Conservation (phyloP, 2,888 invertebrate species). For the Tethea ocularis region DNA sequence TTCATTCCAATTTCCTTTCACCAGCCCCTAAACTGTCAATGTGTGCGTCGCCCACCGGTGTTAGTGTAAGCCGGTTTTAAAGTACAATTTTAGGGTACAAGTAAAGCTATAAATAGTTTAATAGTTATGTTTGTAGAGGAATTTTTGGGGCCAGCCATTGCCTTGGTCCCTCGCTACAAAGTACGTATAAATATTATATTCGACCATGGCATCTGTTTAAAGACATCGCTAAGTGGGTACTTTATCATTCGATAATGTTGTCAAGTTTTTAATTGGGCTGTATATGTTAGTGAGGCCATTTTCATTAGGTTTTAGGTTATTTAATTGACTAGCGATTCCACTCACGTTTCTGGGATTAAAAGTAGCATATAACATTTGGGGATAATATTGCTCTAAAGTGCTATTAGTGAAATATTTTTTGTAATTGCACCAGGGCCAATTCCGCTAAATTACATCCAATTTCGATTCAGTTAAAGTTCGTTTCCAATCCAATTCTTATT, state of each 20-base stretch:
- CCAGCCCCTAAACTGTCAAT: background rate
- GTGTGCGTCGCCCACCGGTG: conserved; percentile 31
- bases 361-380: too few relatives aligned
- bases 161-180: background rate
- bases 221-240: background rate
- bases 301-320: too few relatives aligned
- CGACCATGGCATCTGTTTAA: background rate
- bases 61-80: conserved; percentile 70
- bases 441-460: too few relatives aligned
- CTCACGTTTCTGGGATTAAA: too few relatives aligned
- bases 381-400: too few relatives aligned
- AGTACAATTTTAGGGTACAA: conserved; percentile 69
- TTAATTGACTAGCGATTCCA: too few relatives aligned
- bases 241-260: background rate
- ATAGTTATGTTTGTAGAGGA: conserved; percentile 35
- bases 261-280: background rate
- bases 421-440: too few relatives aligned
- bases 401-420: too few relatives aligned
- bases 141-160: conserved; percentile 43
- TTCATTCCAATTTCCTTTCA: background rate
- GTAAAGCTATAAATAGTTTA: conserved; percentile 62
- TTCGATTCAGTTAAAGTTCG: too few relatives aligned
- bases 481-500: too few relatives aligned
- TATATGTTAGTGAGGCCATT: background rate
- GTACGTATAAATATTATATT: background rate